Conservation (phyloP, 1,140 invertebrate species). For the Lasioglossum baleicum region DNA sequence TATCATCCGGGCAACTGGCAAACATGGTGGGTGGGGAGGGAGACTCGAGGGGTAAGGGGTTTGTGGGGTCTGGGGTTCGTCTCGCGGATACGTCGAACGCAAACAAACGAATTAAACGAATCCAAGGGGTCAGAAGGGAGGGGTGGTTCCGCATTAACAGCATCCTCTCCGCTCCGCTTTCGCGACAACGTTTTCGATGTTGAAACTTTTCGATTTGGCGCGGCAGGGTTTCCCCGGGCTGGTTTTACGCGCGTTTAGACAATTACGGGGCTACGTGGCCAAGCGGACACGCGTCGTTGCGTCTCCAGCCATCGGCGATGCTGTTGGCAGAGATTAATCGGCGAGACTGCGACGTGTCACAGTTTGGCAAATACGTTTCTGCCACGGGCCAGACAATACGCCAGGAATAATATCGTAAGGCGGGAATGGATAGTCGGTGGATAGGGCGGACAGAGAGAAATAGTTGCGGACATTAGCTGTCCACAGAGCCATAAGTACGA, state of each 20-base stretch:
- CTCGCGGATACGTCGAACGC: conserved; percentile 3
- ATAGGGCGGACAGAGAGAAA: conserved; percentile 61
- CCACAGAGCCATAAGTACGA: conserved; percentile 69
- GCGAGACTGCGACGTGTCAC: conserved; percentile 44
- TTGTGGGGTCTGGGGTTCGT: not conserved
- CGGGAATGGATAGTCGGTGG: conserved; percentile 34
- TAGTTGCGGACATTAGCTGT: conserved; percentile 73
- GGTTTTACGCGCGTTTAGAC: conserved; percentile 42
- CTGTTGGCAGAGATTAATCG: conserved; percentile 41
- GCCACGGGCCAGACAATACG: conserved; percentile 48
- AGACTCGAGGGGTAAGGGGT: not conserved
- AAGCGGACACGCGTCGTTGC: conserved; percentile 12
- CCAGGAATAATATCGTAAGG: conserved; percentile 61
- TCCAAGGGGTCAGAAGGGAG: not conserved
- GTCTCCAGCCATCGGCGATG: conserved; percentile 22
- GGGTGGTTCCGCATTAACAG: not conserved
- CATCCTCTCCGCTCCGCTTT: not conserved
- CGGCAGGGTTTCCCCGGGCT: not conserved
- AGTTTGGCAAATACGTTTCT: conserved; percentile 52
- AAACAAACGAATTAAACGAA: conserved; percentile 6
- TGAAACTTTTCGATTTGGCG: conserved; percentile 4
- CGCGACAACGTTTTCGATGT: conserved; percentile 12
- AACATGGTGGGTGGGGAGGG: not conserved
- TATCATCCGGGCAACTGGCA: not conserved
- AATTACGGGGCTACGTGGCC: conserved; percentile 17